A percentile compares a stretch with the other conserved stretches of the same genome.
Conservation (phyloP, 1,140 invertebrate genomes). For the Drosophila subobscura region DNA sequence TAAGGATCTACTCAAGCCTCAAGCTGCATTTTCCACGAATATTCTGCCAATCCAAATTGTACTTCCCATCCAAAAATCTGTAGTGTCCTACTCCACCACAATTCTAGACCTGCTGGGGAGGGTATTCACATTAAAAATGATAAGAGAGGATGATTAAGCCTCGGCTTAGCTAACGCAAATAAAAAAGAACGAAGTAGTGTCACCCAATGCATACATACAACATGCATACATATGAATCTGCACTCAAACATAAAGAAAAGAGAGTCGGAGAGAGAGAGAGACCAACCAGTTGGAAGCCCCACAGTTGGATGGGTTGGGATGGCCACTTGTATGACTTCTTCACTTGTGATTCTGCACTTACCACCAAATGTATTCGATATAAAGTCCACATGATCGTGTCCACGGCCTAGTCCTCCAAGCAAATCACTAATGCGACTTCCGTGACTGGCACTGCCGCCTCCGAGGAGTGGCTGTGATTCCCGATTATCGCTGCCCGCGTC, state of each 20-base stretch:
- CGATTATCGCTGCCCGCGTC: slow-evolving; percentile 89
- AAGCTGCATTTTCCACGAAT: too few species aligned
- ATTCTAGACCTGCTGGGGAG: not conserved
- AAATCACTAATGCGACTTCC: slow-evolving; percentile 68
- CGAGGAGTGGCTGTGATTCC: slow-evolving; percentile 94
- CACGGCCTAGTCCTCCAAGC: slow-evolving; percentile 59
- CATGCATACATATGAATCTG: not conserved
- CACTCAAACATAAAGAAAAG: slow-evolving; percentile 1
- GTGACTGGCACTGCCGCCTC: slow-evolving; percentile 86
- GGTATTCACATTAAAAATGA: slow-evolving; percentile 16
- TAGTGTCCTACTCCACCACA: too few species aligned
- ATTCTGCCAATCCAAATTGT: too few species aligned
- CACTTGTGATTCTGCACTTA: slow-evolving; percentile 81
- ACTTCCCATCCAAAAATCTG: too few species aligned
- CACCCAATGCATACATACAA: slow-evolving; percentile 3
- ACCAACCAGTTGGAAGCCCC: slow-evolving; percentile 42
- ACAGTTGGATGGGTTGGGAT: slow-evolving; percentile 19
- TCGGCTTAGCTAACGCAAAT: slow-evolving; percentile 16
- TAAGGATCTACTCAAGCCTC: too few species aligned
- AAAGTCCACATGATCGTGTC: slow-evolving; percentile 88
- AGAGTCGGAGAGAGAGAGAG: not conserved
- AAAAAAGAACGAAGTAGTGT: slow-evolving; percentile 1
- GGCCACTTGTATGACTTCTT: slow-evolving; percentile 61
- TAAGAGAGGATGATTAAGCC: slow-evolving; percentile 30
- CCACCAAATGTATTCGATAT: slow-evolving; percentile 93